phyloP scores from a whole-genome alignment of 2,797 vertebrate species.

The Sitta carolinensis region DNA sequence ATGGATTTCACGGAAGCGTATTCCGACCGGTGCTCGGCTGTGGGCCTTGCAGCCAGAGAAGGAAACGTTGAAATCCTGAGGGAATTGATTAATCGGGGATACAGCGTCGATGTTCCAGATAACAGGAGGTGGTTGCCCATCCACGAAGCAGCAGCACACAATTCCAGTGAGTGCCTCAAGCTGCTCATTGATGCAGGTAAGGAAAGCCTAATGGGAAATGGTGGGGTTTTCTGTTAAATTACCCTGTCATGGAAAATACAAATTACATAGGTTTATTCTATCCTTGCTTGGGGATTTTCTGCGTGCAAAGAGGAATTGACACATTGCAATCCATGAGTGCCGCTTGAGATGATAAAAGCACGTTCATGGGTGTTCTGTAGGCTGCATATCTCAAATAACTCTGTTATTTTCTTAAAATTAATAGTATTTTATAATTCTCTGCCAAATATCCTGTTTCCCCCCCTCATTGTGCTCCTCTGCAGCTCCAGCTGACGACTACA shows the following conservation, averaged over 20 bases:
- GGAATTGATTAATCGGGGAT: slow-evolving; percentile 82
- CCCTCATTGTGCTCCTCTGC: neutral
- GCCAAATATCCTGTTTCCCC: neutral
- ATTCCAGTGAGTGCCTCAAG: slow-evolving; percentile 79
- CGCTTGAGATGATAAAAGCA: too few relatives aligned
- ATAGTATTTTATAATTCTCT: neutral
- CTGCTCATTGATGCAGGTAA: slow-evolving; percentile 82
- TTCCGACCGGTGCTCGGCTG: slow-evolving; percentile 83
- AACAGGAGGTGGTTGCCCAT: slow-evolving; percentile 93
- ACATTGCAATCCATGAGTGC: fast-evolving
- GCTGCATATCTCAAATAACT: neutral
- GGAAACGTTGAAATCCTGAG: slow-evolving; percentile 76
- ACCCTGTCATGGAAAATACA: neutral
- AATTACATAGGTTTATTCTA: fast-evolving
- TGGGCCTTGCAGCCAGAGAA: slow-evolving; percentile 84
- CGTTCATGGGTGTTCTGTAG: fast-evolving
- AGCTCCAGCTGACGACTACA: slow-evolving; percentile 76
- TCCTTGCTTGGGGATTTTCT: neutral
- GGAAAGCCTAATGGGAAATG: neutral
- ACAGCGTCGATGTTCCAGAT: slow-evolving; percentile 83
- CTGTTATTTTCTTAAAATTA: neutral
- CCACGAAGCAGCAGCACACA: slow-evolving; percentile 89
- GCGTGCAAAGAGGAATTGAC: neutral
- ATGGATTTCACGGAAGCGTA: slow-evolving; percentile 95
- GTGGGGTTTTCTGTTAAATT: neutral